These are phyloP conservation scores for Drosophila setifemur DNA, from an alignment of 1,140 invertebrate genomes.

Conservation along the genomic window DNA sequence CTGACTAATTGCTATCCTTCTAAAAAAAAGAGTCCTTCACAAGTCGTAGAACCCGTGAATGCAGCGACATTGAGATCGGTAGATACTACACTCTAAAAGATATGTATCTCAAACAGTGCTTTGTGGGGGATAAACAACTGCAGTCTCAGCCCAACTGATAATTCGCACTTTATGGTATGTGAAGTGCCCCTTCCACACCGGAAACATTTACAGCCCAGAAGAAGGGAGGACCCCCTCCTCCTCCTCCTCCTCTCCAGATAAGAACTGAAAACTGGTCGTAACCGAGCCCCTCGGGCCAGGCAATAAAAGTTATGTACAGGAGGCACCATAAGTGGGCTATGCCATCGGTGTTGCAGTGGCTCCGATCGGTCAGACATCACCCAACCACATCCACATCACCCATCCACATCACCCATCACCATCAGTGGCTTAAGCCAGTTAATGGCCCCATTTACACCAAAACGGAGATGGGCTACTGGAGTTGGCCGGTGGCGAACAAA, in stretches of 20 bases:
- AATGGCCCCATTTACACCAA: slow-evolving; percentile 46
- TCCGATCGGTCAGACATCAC: no score
- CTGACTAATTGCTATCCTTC: slow-evolving; percentile 13
- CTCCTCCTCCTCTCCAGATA: slow-evolving; percentile 24
- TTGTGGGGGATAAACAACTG: slow-evolving; percentile 40
- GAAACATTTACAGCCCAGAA: slow-evolving; percentile 18
- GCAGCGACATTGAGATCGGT: neutral
- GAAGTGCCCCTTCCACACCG: slow-evolving; percentile 16
- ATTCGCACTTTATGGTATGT: slow-evolving; percentile 24
- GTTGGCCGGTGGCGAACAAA: slow-evolving; percentile 2
- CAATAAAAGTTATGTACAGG: slow-evolving; percentile 40
- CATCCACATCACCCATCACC: neutral
- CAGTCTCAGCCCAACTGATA: slow-evolving; percentile 7
- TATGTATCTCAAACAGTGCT: neutral
- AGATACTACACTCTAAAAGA: no score
- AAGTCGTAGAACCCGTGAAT: slow-evolving; percentile 25
- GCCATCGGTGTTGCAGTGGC: neutral
- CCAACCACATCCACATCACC: neutral
- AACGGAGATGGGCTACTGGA: slow-evolving; percentile 39
- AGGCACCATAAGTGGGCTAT: slow-evolving; percentile 24
- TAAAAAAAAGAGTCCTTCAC: slow-evolving; percentile 15
- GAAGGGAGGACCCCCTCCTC: no score
- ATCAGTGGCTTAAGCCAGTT: slow-evolving; percentile 11
- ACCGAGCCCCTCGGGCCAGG: no score
- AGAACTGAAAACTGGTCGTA: slow-evolving; percentile 25